Conservation (phyloP, 2,888 invertebrate genomes). For the Eutolmus rufibarbis region DNA sequence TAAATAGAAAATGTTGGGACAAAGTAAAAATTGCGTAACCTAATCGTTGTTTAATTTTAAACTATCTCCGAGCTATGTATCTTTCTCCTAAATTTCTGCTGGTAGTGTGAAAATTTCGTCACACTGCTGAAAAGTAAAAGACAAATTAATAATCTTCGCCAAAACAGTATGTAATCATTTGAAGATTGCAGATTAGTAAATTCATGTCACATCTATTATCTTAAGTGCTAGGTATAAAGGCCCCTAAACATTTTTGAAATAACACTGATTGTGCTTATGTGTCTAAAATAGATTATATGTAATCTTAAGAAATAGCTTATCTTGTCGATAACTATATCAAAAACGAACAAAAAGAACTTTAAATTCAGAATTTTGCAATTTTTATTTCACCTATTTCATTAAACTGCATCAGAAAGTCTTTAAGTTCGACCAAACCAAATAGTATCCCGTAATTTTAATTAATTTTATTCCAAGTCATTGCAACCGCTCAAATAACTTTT, state of each 20-base stretch:
- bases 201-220: neutral
- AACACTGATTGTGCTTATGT: too few species aligned
- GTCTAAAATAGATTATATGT: too few species aligned
- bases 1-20: neutral
- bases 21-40: neutral
- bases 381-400: neutral
- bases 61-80: neutral
- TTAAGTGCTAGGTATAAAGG: neutral
- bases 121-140: neutral
- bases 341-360: too few species aligned
- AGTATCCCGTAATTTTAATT: neutral
- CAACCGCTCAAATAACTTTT: neutral
- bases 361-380: too few species aligned
- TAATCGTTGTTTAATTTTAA: neutral
- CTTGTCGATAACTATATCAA: too few species aligned
- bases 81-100: neutral
- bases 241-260: too few species aligned
- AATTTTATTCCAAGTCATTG: neutral
- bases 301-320: too few species aligned
- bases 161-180: neutral
- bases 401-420: neutral
- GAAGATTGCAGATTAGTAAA: neutral
- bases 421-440: neutral
- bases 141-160: neutral
- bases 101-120: neutral